phyloP scores from a whole-genome alignment of 2,888 invertebrate genomes.

The Acleris literana region DNA sequence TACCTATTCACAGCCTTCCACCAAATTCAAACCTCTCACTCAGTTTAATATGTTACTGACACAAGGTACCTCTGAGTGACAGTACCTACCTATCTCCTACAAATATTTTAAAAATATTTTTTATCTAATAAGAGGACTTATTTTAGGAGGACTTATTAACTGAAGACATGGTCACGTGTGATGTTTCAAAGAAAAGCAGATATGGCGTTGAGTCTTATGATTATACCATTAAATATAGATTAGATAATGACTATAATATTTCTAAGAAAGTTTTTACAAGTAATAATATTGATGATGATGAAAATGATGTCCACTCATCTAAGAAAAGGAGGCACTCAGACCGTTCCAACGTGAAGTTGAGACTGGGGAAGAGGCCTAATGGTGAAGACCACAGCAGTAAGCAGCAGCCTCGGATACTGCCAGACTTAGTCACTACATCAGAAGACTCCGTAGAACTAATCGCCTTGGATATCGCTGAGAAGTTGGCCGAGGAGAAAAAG shows the following conservation, averaged over 20 bases:
- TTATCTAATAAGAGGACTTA: neutral
- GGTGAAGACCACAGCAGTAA: slow-evolving; percentile 61
- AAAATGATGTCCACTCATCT: slow-evolving; percentile 52
- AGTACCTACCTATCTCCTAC: too few relatives aligned
- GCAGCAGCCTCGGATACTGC: slow-evolving; percentile 83
- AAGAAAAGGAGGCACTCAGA: slow-evolving; percentile 85
- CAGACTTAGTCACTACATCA: slow-evolving; percentile 80
- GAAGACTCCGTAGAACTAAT: slow-evolving; percentile 84
- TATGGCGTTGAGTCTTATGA: slow-evolving; percentile 91
- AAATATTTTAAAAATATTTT: too few relatives aligned
- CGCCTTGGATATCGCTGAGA: slow-evolving; percentile 88
- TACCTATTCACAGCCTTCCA: too few relatives aligned
- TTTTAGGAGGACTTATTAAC: slow-evolving; percentile 91
- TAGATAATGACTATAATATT: slow-evolving; percentile 76
- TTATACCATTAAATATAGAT: slow-evolving; percentile 85
- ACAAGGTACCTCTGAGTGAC: too few relatives aligned
- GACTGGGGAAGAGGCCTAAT: slow-evolving; percentile 79
- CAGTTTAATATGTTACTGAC: too few relatives aligned
- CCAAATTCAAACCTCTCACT: too few relatives aligned
- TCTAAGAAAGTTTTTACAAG: slow-evolving; percentile 67
- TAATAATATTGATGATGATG: slow-evolving; percentile 52
- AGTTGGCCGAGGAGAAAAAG: slow-evolving; percentile 89
- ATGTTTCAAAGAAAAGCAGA: slow-evolving; percentile 87
- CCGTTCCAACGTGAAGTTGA: slow-evolving; percentile 82
- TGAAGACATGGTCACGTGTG: slow-evolving; percentile 90